A percentile compares a stretch with the other conserved stretches of the same genome.
Conservation (phyloP, 2,888 invertebrate genomes). For the Bellardia bayeri region DNA sequence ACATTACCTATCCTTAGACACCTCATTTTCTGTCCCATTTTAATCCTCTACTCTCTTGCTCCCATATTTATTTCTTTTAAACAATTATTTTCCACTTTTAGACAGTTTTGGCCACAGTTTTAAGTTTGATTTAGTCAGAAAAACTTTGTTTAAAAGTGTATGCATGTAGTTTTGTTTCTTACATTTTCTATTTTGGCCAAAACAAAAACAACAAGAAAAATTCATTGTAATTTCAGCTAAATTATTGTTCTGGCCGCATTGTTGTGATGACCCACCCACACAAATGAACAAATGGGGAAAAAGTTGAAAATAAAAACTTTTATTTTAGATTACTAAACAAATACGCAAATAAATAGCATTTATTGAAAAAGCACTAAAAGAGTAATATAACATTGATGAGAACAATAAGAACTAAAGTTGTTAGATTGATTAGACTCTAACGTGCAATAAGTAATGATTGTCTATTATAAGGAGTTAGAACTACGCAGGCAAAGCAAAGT, state of each 20-base stretch:
- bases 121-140: neutral
- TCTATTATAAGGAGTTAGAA: no score
- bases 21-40: no score
- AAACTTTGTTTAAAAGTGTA: neutral
- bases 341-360: no score
- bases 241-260: neutral
- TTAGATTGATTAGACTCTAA: no score
- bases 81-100: slow-evolving; percentile 1
- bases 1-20: no score
- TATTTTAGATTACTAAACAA: slow-evolving; percentile 1
- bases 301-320: slow-evolving; percentile 7
- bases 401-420: no score
- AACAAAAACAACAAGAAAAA: neutral
- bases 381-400: no score
- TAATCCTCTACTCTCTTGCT: neutral
- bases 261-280: slow-evolving; percentile 3
- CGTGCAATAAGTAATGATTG: no score
- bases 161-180: neutral
- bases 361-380: no score
- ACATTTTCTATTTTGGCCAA: neutral
- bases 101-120: neutral
- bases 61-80: neutral
- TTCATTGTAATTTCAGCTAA: neutral
- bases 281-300: neutral
- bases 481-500: no score